These are phyloP conservation scores for Caenorhabditis sinica DNA, from an alignment of 2,888 invertebrate genomes.

Conservation along the genomic window DNA sequence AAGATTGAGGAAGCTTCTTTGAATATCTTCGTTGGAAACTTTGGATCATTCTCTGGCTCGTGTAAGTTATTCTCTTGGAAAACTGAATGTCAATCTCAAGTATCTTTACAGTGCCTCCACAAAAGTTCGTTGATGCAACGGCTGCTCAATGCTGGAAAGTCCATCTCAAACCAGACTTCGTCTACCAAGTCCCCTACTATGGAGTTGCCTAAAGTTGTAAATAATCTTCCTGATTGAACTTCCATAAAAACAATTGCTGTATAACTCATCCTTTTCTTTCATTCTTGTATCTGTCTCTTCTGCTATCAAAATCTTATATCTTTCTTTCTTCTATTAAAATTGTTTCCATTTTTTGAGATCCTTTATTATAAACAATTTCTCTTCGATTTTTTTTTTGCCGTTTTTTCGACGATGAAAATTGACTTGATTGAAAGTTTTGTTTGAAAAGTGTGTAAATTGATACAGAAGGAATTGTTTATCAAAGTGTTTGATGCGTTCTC, in stretches of 20 bases:
- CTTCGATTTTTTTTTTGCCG: not conserved
- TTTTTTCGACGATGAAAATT: not conserved
- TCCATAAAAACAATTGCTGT: too few relatives aligned
- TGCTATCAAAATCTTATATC: not conserved
- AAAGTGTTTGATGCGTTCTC: not conserved
- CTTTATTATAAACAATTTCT: not conserved
- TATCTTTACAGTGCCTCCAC: conserved; percentile 25
- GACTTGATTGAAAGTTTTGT: not conserved
- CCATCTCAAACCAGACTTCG: conserved; percentile 17
- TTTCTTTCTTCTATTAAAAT: too few relatives aligned
- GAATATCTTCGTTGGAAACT: conserved; percentile 49
- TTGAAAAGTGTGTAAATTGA: not conserved
- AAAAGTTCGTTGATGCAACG: conserved; percentile 23
- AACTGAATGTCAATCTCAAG: not conserved
- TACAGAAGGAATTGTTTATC: not conserved
- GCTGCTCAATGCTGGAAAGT: conserved; percentile 23
- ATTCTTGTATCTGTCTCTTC: not conserved
- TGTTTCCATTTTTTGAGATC: not conserved
- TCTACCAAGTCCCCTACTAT: conserved; percentile 28
- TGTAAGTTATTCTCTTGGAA: conserved; percentile 31
- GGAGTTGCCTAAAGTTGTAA: not conserved
- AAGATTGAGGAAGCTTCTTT: conserved; percentile 4
- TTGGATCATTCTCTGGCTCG: conserved; percentile 4
- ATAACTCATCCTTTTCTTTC: conserved; percentile 7
- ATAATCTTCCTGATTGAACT: not conserved